These are phyloP conservation scores for Limnodromus scolopaceus DNA, from an alignment of 2,797 vertebrate species.

Conservation along the genomic window DNA sequence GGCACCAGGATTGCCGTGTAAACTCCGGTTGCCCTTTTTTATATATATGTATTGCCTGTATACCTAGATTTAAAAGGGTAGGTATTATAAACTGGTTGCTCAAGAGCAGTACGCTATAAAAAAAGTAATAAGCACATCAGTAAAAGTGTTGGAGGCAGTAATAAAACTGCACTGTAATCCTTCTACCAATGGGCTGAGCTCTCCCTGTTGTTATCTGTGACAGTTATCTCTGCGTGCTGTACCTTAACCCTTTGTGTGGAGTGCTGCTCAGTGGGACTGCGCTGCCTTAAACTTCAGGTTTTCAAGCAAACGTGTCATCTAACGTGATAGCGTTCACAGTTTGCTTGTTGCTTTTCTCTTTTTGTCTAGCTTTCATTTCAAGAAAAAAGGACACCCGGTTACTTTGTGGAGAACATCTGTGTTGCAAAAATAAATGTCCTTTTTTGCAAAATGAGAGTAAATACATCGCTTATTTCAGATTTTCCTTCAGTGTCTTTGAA, in stretches of 20 bases:
- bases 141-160: conserved; percentile 51
- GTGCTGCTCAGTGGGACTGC: not conserved
- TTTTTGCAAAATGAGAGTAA: not conserved
- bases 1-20: not conserved
- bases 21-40: conserved; percentile 1
- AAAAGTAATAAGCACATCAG: conserved; percentile 46
- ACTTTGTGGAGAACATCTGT: not conserved
- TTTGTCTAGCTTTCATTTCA: not conserved
- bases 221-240: not conserved
- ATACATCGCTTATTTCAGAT: not conserved
- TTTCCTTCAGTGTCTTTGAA: not conserved
- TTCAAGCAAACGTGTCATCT: not conserved
- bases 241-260: not conserved
- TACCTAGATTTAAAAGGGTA: conserved; percentile 28
- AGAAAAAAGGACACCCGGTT: not conserved
- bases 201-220: not conserved
- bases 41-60: conserved; percentile 7
- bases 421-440: not conserved
- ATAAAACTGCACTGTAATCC: conserved; percentile 50
- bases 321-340: not conserved
- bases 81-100: conserved; percentile 56
- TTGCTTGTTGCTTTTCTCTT: not conserved
- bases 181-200: conserved; percentile 37
- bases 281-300: not conserved
- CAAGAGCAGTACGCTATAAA: conserved; percentile 52